Percentiles rank a stretch among this genome's conserved stretches.
Conservation (phyloP, 1,140 invertebrate genomes). For the Drosophila lacertosa region DNA sequence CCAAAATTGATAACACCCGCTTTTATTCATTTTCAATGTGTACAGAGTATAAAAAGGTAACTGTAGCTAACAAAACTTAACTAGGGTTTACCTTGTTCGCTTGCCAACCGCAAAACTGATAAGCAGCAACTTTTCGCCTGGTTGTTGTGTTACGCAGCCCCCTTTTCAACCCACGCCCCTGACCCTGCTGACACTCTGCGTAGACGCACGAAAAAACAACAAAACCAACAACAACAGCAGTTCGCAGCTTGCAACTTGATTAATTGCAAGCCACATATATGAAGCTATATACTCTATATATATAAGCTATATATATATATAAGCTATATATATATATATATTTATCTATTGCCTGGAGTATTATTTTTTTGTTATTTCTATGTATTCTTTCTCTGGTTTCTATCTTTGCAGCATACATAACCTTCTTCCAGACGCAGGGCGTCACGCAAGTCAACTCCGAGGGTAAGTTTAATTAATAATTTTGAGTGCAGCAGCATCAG, state of each 20-base stretch:
- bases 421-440: slow-evolving; percentile 61
- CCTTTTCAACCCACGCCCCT: background rate
- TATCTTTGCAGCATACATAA: slow-evolving; percentile 68
- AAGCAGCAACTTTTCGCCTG: slow-evolving; percentile 45
- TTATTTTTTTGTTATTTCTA: slow-evolving; percentile 31
- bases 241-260: slow-evolving; percentile 38
- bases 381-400: slow-evolving; percentile 19
- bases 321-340: background rate
- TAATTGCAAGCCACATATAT: slow-evolving; percentile 36
- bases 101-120: slow-evolving; percentile 58
- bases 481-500: slow-evolving; percentile 53
- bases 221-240: slow-evolving; percentile 13
- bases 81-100: slow-evolving; percentile 53
- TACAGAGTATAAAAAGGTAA: background rate
- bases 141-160: slow-evolving; percentile 24
- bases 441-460: slow-evolving; percentile 74
- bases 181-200: slow-evolving; percentile 14
- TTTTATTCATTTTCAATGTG: too few relatives aligned
- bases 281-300: background rate
- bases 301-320: background rate
- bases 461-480: slow-evolving; percentile 83
- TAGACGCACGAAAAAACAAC: slow-evolving; percentile 10
- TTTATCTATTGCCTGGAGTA: slow-evolving; percentile 30
- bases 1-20: too few relatives aligned
- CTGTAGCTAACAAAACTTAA: slow-evolving; percentile 43